A percentile compares a stretch with the other conserved stretches of the same genome.
Evolutionary conservation across 2,797 vertebrate species (phyloP).

Genomic region (Semaprochilodus insignis): DNA sequence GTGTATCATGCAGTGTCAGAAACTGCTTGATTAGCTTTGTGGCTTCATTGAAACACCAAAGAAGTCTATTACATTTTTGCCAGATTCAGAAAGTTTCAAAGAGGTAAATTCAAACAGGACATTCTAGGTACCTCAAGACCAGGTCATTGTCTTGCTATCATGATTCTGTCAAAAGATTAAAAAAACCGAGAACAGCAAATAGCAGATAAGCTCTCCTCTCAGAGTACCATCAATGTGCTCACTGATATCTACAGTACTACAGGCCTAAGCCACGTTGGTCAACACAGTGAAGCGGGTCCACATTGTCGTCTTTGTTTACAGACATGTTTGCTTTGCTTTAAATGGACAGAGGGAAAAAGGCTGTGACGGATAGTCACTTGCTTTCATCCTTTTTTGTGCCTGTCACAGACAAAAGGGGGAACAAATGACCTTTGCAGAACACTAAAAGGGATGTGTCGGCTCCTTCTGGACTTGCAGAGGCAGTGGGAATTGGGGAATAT

Average conservation of each 20-base stretch:
- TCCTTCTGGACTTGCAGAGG: conserved; percentile 60
- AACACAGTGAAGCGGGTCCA: background rate
- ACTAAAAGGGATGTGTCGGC: conserved; percentile 60
- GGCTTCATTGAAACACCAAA: background rate
- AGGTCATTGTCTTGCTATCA: background rate
- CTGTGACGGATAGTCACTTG: conserved; percentile 48
- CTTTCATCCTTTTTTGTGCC: conserved; percentile 38
- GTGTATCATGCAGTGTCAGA: too few species aligned
- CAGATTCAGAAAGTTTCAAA: background rate
- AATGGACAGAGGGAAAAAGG: conserved; percentile 39
- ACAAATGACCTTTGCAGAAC: conserved; percentile 52
- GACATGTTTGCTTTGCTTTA: conserved; percentile 50
- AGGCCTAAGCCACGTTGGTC: conserved; percentile 25
- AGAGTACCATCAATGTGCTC: conserved; percentile 25
- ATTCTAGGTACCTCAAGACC: background rate
- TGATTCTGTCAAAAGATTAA: background rate
- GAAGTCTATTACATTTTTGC: background rate
- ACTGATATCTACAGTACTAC: conserved; percentile 28
- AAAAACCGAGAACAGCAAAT: background rate
- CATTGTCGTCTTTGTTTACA: conserved; percentile 50
- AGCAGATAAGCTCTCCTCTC: conserved; percentile 5
- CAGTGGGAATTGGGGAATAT: conserved; percentile 55
- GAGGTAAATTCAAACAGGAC: background rate
- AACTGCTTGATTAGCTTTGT: background rate
- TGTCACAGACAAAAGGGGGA: conserved; percentile 41